phyloP scores from a whole-genome alignment of 2,888 invertebrate genomes.

The Drosophila nigricruria region DNA sequence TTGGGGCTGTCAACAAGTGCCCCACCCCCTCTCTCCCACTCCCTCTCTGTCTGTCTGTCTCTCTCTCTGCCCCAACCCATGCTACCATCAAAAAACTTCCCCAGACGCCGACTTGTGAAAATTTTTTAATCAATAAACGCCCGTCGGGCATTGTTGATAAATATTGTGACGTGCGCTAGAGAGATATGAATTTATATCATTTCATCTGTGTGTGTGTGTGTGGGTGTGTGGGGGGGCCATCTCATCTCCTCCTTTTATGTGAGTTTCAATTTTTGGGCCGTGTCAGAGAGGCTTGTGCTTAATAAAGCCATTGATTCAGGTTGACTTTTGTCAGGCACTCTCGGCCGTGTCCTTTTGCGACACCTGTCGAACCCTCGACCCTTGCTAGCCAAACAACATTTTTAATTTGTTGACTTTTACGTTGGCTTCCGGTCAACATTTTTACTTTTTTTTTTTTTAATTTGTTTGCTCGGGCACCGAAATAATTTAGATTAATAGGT shows the following conservation, averaged over 20 bases:
- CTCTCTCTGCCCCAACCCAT: background rate
- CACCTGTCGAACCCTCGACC: slow-evolving; percentile 56
- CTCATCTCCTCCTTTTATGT: background rate
- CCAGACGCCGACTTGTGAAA: slow-evolving; percentile 29
- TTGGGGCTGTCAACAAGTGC: slow-evolving; percentile 69
- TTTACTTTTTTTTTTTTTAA: slow-evolving; percentile 63
- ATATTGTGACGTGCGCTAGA: slow-evolving; percentile 54
- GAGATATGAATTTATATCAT: slow-evolving; percentile 64
- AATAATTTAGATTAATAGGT: slow-evolving; percentile 74
- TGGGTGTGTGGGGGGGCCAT: too few species aligned
- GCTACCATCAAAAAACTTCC: slow-evolving; percentile 1
- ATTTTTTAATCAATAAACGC: slow-evolving; percentile 74
- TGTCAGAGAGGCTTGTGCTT: slow-evolving; percentile 25
- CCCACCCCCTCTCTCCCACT: background rate
- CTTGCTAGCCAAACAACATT: slow-evolving; percentile 37
- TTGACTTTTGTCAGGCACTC: slow-evolving; percentile 30
- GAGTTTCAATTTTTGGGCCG: slow-evolving; percentile 6
- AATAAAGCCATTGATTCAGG: slow-evolving; percentile 69
- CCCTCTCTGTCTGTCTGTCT: background rate
- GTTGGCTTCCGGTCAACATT: slow-evolving; percentile 55
- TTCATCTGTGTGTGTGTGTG: slow-evolving; percentile 17
- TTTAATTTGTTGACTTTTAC: slow-evolving; percentile 69
- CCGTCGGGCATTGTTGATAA: slow-evolving; percentile 71
- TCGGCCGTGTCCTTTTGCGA: slow-evolving; percentile 37
- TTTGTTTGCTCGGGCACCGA: slow-evolving; percentile 64